A percentile compares a stretch with the other conserved stretches of the same genome.
These are phyloP conservation scores for Cladopsammia gracilis DNA, from an alignment of 64 coral and sea anemone genomes.

Conservation along the genomic window DNA sequence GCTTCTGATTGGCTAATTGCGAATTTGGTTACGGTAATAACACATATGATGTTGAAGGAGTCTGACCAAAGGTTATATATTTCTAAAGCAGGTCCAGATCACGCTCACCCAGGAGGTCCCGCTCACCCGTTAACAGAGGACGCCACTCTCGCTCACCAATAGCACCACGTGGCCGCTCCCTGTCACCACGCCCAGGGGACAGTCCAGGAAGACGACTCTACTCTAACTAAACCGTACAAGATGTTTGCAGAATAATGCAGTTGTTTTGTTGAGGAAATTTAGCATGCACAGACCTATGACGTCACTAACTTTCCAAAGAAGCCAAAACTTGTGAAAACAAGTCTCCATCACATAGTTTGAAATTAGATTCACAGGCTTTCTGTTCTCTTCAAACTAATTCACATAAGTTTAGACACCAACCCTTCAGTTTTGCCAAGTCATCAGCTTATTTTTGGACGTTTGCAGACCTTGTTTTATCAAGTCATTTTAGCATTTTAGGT, in stretches of 20 bases:
- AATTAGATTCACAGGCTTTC: too few relatives aligned
- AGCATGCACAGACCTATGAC: not conserved
- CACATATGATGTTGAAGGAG: not conserved
- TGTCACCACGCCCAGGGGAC: conserved; percentile 64
- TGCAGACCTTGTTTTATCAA: not conserved
- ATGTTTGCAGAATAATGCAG: not conserved
- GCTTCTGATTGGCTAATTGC: too few relatives aligned
- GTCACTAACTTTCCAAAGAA: not conserved
- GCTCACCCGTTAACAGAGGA: conserved; percentile 36
- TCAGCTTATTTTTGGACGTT: not conserved
- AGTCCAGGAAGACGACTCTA: conserved; percentile 37
- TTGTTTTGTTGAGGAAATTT: not conserved
- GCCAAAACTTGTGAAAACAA: too few relatives aligned
- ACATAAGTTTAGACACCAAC: too few relatives aligned
- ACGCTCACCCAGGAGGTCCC: conserved; percentile 75
- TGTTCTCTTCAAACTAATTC: too few relatives aligned
- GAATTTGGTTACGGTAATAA: too few relatives aligned
- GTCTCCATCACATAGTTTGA: too few relatives aligned
- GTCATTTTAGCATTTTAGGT: conserved; percentile 20
- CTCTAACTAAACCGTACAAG: not conserved
- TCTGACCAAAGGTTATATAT: not conserved
- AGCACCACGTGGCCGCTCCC: conserved; percentile 21
- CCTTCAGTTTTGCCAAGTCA: not conserved
- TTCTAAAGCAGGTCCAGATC: conserved; percentile 75
- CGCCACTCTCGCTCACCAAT: conserved; percentile 55